Base-by-base conservation (phyloP, 2,113 vertebrate species). In the Halichoerus grypus region DNA sequence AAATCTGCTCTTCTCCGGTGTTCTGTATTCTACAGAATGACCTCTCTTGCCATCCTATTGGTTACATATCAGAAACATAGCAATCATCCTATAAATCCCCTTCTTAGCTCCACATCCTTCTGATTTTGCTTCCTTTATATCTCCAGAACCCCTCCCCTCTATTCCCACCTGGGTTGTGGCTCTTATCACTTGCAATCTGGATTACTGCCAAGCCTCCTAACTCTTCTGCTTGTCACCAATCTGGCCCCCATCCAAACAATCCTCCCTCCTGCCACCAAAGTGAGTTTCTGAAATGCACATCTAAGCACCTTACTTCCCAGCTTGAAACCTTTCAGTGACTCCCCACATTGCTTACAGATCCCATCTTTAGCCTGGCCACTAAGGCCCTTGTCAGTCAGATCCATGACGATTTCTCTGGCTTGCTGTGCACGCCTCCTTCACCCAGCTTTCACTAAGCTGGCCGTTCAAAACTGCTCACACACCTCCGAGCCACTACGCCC, bases 211-310 rank as follows among this genome's bases (percentile, higher is more conserved):
- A 24, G 88, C 61, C n/a, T 59, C 61, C 21, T 42, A 49, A 49
- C 11, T 91, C 80, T 77, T 76, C 46, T 55, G 39, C 14, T 31
- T 46, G 19, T 88, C 42, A 14, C 59, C 69, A 49, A 1, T 3
- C 36, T 91, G 88, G 59, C 55, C 59, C 2, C 65, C 67, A n/a
- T n/a, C 69, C 57, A 36, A 42, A 36, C 31, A 36, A 7, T n/a
- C 33, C 11, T 46, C 49, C 42, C 13, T 15, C 61, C 21, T 18
- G 12, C 26, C 26, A 19, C n/a, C 82, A 92, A 39, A 13, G 39
- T 31, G 61, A 71, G 42, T 80, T 80, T 86, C 80, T 89, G 63
- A 91, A 95, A 80, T 31, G 31, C 53, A 46, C 46, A 85, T 59
- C 39, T 26, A 53, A 28, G 26, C 42, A 22, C 63, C 31, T 55